Conservation (phyloP, 1,140 invertebrate genomes). For the Eupristina koningsbergeri region DNA sequence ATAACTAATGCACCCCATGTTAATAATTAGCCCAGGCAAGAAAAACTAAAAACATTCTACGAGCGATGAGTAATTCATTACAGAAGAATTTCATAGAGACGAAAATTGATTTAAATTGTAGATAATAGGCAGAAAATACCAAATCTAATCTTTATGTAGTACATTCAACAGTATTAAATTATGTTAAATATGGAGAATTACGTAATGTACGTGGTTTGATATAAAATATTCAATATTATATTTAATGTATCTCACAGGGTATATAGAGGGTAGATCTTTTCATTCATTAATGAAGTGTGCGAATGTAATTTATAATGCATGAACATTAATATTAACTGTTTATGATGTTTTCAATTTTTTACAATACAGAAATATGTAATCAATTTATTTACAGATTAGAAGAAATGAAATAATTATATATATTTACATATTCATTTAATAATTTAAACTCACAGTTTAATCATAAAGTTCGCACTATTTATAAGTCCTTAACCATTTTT, state of each 20-base stretch:
- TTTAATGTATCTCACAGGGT: too few relatives aligned
- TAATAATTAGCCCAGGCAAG: conserved; percentile 10
- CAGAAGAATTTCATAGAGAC: not conserved
- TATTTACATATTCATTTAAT: not conserved
- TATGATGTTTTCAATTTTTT: too few relatives aligned
- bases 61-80: conserved; percentile 2
- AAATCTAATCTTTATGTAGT: not conserved
- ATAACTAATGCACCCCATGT: not conserved
- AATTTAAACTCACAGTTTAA: not conserved
- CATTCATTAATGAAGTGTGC: too few relatives aligned
- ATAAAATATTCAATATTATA: too few relatives aligned
- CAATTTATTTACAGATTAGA: not conserved
- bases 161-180: not conserved
- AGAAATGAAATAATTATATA: not conserved
- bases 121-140: not conserved
- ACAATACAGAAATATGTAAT: not conserved
- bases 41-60: conserved; percentile 10
- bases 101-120: conserved; percentile 15
- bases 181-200: not conserved
- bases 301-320: too few relatives aligned
- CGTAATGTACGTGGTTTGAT: too few relatives aligned
- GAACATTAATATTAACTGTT: too few relatives aligned
- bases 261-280: too few relatives aligned
- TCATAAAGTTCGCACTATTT: not conserved
- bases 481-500: not conserved